These are phyloP conservation scores for Tribolium madens DNA, from an alignment of 1,140 invertebrate genomes.

Conservation along the genomic window DNA sequence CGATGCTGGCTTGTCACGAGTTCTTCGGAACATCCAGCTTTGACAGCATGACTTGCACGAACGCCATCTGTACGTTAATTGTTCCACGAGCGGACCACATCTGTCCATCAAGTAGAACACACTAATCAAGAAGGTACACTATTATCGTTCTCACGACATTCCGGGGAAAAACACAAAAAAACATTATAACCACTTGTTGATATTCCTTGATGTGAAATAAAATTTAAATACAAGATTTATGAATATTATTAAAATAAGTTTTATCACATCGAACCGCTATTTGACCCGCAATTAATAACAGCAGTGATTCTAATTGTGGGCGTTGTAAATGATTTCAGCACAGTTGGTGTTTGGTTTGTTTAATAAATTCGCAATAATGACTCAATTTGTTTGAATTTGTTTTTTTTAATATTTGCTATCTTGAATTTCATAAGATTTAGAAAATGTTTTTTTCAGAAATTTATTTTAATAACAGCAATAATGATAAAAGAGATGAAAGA, in stretches of 20 bases:
- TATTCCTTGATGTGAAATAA: background rate
- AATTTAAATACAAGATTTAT: background rate
- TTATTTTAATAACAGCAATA: background rate
- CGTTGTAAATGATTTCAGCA: constrained; percentile 19
- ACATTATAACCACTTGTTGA: background rate
- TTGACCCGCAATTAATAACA: constrained; percentile 23
- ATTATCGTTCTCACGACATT: background rate
- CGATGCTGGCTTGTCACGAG: constrained; percentile 26
- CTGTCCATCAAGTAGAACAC: constrained; percentile 19
- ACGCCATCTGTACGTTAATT: constrained; percentile 29
- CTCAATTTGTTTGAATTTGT: background rate
- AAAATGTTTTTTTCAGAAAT: background rate
- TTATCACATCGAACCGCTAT: constrained; percentile 19
- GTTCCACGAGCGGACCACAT: constrained; percentile 19
- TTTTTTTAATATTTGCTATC: no score
- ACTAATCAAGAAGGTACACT: constrained; percentile 1
- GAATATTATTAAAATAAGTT: background rate
- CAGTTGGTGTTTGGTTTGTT: constrained; percentile 23
- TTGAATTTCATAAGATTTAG: no score
- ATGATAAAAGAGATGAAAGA: background rate
- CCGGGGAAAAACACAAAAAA: background rate
- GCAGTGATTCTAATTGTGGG: constrained; percentile 30
- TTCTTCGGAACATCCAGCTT: constrained; percentile 6
- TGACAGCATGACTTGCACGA: constrained; percentile 25
- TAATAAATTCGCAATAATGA: constrained; percentile 19